These are phyloP conservation scores for Numenius arquata DNA, from an alignment of 2,113 vertebrate species.

Conservation along the genomic window DNA sequence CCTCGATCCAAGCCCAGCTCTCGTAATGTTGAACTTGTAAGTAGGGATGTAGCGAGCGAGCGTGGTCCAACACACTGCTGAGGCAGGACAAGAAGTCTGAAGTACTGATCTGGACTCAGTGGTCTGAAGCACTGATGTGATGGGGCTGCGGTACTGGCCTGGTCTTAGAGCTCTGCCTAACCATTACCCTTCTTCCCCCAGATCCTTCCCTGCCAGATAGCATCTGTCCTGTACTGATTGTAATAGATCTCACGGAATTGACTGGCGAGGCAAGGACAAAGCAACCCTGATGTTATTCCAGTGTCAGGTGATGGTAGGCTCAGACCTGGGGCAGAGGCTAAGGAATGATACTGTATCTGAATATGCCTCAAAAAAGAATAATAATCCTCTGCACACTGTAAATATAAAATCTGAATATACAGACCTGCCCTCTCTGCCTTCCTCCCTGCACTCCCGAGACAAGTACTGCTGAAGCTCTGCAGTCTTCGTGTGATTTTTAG, in stretches of 20 bases:
- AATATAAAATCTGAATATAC: not conserved
- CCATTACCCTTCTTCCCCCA: not conserved
- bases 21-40: not conserved
- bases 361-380: not conserved
- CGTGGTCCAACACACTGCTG: not conserved
- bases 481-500: not conserved
- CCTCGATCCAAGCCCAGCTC: rapidly evolving
- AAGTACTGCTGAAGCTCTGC: not conserved
- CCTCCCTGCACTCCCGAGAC: not conserved
- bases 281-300: not conserved
- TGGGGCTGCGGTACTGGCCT: not conserved
- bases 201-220: not conserved
- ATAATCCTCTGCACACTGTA: not conserved
- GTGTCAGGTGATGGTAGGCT: not conserved
- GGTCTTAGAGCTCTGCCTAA: not conserved
- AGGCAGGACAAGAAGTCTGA: not conserved
- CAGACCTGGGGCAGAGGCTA: not conserved
- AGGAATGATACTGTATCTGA: not conserved
- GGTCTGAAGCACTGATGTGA: not conserved
- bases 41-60: rapidly evolving
- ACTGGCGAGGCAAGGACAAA: not conserved
- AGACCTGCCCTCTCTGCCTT: not conserved
- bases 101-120: not conserved
- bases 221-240: not conserved
- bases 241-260: not conserved